These are phyloP conservation scores for Alloscopus bannaensis DNA, from an alignment of 2,888 invertebrate species.

Conservation along the genomic window DNA sequence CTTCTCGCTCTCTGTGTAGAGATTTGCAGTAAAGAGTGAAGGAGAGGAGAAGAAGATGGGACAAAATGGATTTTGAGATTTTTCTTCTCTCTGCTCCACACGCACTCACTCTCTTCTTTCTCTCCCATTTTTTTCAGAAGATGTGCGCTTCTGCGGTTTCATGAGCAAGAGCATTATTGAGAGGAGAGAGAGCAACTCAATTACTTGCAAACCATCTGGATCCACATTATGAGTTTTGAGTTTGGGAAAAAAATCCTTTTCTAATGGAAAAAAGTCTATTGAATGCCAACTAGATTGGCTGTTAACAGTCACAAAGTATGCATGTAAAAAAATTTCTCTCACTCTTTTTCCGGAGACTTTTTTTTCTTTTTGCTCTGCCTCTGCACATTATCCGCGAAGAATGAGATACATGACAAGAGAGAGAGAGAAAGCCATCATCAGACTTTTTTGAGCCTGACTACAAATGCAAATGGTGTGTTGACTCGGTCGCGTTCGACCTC, in stretches of 20 bases:
- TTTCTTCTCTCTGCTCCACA: constrained; percentile 33
- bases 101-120: constrained; percentile 27
- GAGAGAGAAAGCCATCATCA: too few species aligned
- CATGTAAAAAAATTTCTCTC: constrained; percentile 54
- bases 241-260: constrained; percentile 73
- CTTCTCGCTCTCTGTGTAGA: too few species aligned
- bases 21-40: constrained; percentile 57
- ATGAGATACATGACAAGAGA: constrained; percentile 6
- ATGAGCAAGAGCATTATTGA: constrained; percentile 63
- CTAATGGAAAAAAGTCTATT: constrained; percentile 74
- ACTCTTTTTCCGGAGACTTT: constrained; percentile 39
- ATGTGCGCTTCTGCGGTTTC: constrained; percentile 31
- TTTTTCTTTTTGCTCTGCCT: constrained; percentile 43
- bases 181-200: constrained; percentile 73
- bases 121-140: constrained; percentile 50
- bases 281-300: constrained; percentile 72
- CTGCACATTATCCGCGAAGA: constrained; percentile 52
- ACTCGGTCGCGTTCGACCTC: constrained; percentile 44
- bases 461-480: constrained; percentile 52
- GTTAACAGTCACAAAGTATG: constrained; percentile 64
- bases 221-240: constrained; percentile 69
- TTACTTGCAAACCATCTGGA: constrained; percentile 73
- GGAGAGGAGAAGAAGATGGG: constrained; percentile 46
- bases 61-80: constrained; percentile 60
- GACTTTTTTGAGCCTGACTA: constrained; percentile 37